Percentiles rank a stretch among this genome's conserved stretches.
phyloP scores from a whole-genome alignment of 2,888 invertebrate species.

The Antheraea assamensis region DNA sequence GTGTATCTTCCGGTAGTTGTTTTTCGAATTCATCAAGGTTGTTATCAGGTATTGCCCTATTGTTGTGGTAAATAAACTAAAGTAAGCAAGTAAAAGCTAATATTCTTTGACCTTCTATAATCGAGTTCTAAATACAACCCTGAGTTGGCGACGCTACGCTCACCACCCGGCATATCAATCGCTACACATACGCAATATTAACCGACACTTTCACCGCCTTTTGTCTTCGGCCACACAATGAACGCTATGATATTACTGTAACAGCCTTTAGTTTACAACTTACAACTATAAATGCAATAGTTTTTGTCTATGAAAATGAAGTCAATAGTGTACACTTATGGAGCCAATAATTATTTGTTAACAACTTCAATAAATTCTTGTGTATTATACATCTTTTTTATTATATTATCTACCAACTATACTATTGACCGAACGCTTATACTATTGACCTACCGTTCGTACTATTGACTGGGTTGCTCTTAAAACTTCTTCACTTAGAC shows the following conservation, averaged over 20 bases:
- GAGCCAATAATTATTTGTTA: background rate
- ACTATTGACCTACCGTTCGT: too few relatives aligned
- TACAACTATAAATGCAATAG: background rate
- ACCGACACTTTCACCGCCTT: conserved; percentile 5
- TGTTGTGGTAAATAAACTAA: too few relatives aligned
- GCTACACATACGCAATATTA: conserved; percentile 14
- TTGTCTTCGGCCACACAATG: conserved; percentile 3
- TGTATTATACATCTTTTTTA: too few relatives aligned
- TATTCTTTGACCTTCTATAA: background rate
- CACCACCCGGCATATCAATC: conserved; percentile 1
- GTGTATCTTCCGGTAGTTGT: too few relatives aligned
- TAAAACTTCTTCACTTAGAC: too few relatives aligned
- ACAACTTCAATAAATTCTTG: too few relatives aligned
- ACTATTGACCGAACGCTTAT: too few relatives aligned
- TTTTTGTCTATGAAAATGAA: background rate
- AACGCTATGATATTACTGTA: background rate
- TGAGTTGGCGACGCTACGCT: conserved; percentile 7
- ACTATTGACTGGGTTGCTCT: too few relatives aligned
- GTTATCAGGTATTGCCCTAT: too few relatives aligned
- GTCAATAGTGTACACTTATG: background rate
- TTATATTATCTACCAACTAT: too few relatives aligned
- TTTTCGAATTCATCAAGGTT: too few relatives aligned
- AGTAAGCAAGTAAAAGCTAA: too few relatives aligned
- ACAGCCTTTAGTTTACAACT: background rate
- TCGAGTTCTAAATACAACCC: background rate